A percentile compares a stretch with the other conserved stretches of the same genome.
phyloP scores from a whole-genome alignment of 2,888 invertebrate genomes.

The Allacma fusca region DNA sequence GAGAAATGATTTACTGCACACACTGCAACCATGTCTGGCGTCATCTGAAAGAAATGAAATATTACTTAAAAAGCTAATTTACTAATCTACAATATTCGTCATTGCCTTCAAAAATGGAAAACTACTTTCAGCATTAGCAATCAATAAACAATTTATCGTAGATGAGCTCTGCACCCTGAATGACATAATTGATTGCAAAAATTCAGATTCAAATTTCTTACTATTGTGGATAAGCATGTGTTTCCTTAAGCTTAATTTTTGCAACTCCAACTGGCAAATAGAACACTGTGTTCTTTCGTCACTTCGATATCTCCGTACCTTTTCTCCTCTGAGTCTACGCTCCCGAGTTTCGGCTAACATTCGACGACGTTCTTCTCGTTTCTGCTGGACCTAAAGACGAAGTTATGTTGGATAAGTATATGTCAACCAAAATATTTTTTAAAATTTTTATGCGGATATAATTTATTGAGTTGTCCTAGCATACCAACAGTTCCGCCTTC shows the following conservation, averaged over 20 bases:
- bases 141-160: no score
- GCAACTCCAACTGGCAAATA: conserved; percentile 20
- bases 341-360: not conserved
- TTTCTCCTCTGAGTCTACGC: not conserved
- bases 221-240: conserved; percentile 29
- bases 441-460: no score
- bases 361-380: not conserved
- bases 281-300: conserved; percentile 11
- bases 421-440: not conserved
- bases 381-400: not conserved
- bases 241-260: conserved; percentile 7
- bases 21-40: not conserved
- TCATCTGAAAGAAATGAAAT: conserved; percentile 25
- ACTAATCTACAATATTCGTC: no score
- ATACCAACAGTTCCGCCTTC: not conserved
- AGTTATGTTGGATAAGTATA: not conserved
- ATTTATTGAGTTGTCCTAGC: not conserved
- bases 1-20: conserved; percentile 22
- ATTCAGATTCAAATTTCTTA: not conserved
- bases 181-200: not conserved
- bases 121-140: no score
- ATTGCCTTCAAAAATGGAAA: no score
- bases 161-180: no score
- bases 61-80: no score
- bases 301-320: not conserved